Evolutionary conservation across 2,888 invertebrate species (phyloP).

Genomic region (Stenchaetothrips biformis): DNA sequence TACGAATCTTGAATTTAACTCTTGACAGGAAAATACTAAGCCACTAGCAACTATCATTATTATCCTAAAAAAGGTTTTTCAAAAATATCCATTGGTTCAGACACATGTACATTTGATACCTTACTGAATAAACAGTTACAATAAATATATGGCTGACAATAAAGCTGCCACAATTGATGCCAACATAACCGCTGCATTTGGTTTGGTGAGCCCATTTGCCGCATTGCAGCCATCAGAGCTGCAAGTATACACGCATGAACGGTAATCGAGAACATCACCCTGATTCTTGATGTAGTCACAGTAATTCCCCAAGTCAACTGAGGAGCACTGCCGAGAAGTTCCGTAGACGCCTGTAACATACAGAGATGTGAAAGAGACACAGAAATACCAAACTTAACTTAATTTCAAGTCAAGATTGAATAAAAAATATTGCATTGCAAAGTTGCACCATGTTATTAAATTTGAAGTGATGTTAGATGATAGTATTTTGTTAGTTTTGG

Average conservation of each 20-base stretch:
- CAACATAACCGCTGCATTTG: neutral
- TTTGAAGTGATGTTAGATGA: neutral
- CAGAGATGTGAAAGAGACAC: neutral
- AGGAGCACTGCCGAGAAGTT: constrained; percentile 81
- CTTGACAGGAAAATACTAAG: no score
- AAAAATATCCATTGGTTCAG: no score
- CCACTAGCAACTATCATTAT: no score
- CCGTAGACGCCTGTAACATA: constrained; percentile 72
- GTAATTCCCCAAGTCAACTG: constrained; percentile 79
- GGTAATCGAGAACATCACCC: constrained; percentile 77
- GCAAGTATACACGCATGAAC: constrained; percentile 86
- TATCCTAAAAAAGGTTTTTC: no score
- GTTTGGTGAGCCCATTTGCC: constrained; percentile 42
- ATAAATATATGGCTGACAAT: neutral
- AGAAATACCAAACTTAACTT: neutral
- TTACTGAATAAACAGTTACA: no score
- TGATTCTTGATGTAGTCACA: constrained; percentile 81
- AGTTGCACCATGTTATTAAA: neutral
- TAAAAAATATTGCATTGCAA: neutral
- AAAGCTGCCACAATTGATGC: neutral
- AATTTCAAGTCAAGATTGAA: constrained; percentile 11
- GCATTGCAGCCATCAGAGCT: constrained; percentile 76
- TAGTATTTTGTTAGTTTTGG: no score
- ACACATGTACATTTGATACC: no score
- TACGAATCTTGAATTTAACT: no score